phyloP scores from a whole-genome alignment of 2,113 vertebrate genomes.

The Panurus biarmicus region DNA sequence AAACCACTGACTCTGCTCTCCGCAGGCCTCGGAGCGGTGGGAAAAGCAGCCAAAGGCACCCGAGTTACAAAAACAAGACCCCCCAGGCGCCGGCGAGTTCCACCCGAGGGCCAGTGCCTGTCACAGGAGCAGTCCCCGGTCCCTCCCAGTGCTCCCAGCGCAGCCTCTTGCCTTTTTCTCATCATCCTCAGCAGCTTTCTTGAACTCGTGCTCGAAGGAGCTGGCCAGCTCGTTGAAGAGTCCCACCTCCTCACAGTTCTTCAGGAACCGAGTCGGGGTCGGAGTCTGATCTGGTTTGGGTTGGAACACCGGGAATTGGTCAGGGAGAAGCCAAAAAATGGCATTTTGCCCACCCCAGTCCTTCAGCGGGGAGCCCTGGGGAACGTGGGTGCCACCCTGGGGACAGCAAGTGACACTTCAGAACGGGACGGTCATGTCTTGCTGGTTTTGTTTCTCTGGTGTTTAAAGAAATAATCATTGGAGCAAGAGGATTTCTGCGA shows the following conservation, averaged over 20 bases:
- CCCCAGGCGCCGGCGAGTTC: rapidly evolving
- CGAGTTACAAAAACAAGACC: not conserved
- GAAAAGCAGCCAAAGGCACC: not conserved
- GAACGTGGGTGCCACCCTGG: rapidly evolving
- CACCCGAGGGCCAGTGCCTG: not conserved
- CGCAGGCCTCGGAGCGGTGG: rapidly evolving
- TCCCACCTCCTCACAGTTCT: slow-evolving; percentile 98
- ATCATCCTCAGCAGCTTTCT: slow-evolving; percentile 89
- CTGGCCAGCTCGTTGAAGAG: slow-evolving; percentile 94
- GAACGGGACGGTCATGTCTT: rapidly evolving
- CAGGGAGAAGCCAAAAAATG: not conserved
- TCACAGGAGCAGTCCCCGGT: not conserved
- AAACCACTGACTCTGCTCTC: not conserved
- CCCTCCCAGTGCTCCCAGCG: not conserved
- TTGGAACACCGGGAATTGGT: not conserved
- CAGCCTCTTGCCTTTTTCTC: slow-evolving; percentile 81
- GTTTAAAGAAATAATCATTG: rapidly evolving
- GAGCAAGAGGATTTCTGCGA: not conserved
- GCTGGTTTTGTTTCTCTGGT: not conserved
- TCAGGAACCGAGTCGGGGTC: slow-evolving; percentile 95
- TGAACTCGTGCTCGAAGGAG: slow-evolving; percentile 95
- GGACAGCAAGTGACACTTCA: not conserved
- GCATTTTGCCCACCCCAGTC: not conserved
- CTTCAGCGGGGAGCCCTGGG: not conserved
- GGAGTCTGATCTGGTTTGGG: slow-evolving; percentile 88